Percentiles rank a stretch among this genome's conserved stretches.
Evolutionary conservation across 64 coral and sea anemone species (phyloP).

Genomic region (Orbicella faveolata): DNA sequence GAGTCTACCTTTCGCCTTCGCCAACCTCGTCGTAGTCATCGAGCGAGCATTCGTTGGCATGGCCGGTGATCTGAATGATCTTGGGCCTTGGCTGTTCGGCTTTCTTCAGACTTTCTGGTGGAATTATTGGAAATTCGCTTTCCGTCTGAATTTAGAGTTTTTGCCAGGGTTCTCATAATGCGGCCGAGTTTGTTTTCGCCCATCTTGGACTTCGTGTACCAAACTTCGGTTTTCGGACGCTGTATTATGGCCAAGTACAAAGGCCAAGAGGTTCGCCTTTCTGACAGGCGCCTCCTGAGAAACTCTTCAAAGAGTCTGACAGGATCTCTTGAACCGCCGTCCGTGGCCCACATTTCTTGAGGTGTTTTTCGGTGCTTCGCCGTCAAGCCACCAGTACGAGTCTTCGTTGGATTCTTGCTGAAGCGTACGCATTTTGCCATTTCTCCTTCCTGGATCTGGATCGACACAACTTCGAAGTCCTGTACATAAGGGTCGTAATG

Average conservation of each 20-base stretch:
- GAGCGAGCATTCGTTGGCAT: background rate
- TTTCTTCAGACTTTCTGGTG: background rate
- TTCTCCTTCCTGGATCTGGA: background rate
- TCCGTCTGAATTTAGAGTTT: background rate
- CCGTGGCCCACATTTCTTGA: constrained; percentile 28
- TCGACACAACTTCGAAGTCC: constrained; percentile 5
- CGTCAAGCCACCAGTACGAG: background rate
- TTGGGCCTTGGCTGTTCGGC: background rate
- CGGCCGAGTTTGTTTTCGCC: constrained; percentile 2
- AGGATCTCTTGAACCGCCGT: constrained; percentile 9
- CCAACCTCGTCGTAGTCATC: constrained; percentile 19
- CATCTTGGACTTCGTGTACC: constrained; percentile 50
- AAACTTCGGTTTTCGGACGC: constrained; percentile 17
- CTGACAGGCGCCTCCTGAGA: constrained; percentile 9
- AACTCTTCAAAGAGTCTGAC: background rate
- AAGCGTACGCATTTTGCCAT: background rate
- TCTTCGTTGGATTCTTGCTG: constrained; percentile 22
- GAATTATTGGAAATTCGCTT: background rate
- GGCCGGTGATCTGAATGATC: background rate
- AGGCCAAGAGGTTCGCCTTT: constrained; percentile 23
- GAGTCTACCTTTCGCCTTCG: no score
- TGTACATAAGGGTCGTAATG: background rate
- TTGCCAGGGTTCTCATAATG: constrained; percentile 30
- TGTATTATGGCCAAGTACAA: constrained; percentile 29
- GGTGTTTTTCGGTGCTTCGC: background rate